Evolutionary conservation across 2,888 invertebrate species (phyloP).

Genomic region (Odontocerum albicorne): DNA sequence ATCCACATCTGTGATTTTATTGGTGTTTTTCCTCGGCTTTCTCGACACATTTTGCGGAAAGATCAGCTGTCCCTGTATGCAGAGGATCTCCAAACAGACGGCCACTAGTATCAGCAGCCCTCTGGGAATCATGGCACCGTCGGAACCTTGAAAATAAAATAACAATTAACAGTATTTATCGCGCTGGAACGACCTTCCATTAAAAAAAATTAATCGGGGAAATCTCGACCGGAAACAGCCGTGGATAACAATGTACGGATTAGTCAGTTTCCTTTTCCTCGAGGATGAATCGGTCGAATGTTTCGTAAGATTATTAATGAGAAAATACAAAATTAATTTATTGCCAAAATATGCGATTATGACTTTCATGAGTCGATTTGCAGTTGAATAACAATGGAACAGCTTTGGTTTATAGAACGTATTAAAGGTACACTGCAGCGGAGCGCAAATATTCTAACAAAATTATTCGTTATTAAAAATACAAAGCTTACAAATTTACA

Average conservation of each 20-base stretch:
- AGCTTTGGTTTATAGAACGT: neutral
- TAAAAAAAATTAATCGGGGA: slow-evolving; percentile 13
- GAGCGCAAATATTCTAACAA: too few species aligned
- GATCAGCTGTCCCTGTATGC: slow-evolving; percentile 28
- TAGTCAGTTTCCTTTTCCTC: slow-evolving; percentile 20
- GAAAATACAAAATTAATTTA: slow-evolving; percentile 1
- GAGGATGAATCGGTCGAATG: neutral
- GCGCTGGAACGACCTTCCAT: slow-evolving; percentile 4
- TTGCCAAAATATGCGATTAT: neutral
- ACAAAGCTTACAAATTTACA: too few species aligned
- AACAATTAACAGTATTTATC: neutral
- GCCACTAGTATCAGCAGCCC: slow-evolving; percentile 21
- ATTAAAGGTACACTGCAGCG: too few species aligned
- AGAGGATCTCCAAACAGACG: slow-evolving; percentile 11
- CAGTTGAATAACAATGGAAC: neutral
- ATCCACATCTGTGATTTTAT: slow-evolving; percentile 60
- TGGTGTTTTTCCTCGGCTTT: slow-evolving; percentile 42
- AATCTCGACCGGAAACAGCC: slow-evolving; percentile 16
- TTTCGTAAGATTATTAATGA: slow-evolving; percentile 7
- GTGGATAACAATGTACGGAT: slow-evolving; percentile 14
- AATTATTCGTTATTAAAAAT: too few species aligned
- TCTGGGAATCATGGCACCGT: slow-evolving; percentile 30
- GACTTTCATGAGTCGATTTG: neutral
- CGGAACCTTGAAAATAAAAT: slow-evolving; percentile 20
- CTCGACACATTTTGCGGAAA: slow-evolving; percentile 31